Percentiles rank a stretch among this genome's conserved stretches.
Conservation (phyloP, 2,888 invertebrate genomes). For the Trissoscelio sp. region DNA sequence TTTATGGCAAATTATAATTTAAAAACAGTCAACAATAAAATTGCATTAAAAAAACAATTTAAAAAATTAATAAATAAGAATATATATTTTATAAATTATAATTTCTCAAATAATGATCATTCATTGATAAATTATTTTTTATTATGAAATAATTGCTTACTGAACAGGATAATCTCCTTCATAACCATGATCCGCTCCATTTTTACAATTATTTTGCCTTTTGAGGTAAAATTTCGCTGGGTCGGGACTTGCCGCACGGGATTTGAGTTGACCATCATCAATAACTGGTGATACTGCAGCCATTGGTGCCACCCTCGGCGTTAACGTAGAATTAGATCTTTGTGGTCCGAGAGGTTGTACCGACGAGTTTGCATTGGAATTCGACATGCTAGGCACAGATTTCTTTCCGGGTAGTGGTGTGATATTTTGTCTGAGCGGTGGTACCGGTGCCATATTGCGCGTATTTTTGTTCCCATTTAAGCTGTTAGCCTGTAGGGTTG, state of each 20-base stretch:
- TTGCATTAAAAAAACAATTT: too few relatives aligned
- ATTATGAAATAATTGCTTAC: slow-evolving; percentile 71
- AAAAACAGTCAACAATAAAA: too few relatives aligned
- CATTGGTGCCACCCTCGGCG: slow-evolving; percentile 81
- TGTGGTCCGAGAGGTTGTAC: slow-evolving; percentile 79
- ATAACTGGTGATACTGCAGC: slow-evolving; percentile 81
- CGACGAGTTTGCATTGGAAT: slow-evolving; percentile 52
- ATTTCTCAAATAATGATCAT: too few relatives aligned
- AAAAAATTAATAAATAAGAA: too few relatives aligned
- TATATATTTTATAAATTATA: too few relatives aligned
- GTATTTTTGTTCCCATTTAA: slow-evolving; percentile 75
- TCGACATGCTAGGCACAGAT: slow-evolving; percentile 66
- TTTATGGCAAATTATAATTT: too few relatives aligned
- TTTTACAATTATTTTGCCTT: slow-evolving; percentile 80
- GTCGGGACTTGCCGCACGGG: slow-evolving; percentile 81
- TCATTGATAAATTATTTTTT: too few relatives aligned
- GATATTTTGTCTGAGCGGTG: slow-evolving; percentile 80
- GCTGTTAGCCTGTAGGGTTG: slow-evolving; percentile 79
- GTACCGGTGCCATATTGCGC: slow-evolving; percentile 80
- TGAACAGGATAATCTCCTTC: slow-evolving; percentile 82
- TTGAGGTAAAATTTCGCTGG: slow-evolving; percentile 80
- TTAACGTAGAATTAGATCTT: slow-evolving; percentile 81
- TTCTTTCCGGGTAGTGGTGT: slow-evolving; percentile 79
- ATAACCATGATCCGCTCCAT: slow-evolving; percentile 78
- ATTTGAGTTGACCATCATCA: slow-evolving; percentile 80